Base-by-base conservation (phyloP, 2,113 vertebrate species). In the Podarcis raffonei region DNA sequence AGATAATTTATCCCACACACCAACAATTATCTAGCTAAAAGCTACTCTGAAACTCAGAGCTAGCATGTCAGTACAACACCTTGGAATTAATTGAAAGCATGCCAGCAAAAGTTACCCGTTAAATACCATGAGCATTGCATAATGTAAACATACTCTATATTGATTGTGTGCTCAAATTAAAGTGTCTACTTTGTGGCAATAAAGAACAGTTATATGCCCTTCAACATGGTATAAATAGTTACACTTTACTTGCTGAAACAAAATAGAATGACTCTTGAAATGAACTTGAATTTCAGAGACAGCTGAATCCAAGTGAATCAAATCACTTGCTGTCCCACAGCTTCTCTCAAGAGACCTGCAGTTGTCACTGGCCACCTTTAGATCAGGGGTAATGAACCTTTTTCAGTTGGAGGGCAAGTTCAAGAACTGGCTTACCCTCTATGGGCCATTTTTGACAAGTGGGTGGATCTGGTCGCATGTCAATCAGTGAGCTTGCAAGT, bases 81-180 rank as follows among this genome's bases (percentile, higher is more conserved):
- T 59, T 37, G 71, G 42, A 69, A 83, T 77, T 83, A 57, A 83
- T 32, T 83, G 84, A 59, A 87, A 77, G 32, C 48, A 82, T 35
- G 83, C 83, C 89, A 90, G 62, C 65, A 68, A 86, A 86, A 57
- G 65, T 42, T 81, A 81, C 39, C 39, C 77, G 59, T 75, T 77
- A 83, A 83, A 82, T 77, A 68, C 71, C 62, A 82, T 59, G 25
- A 71, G 80, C n/a, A 86, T 39, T 83, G 59, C 27, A 80, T 86
- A 69, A 78, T 68, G 62, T 37, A 83, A 86, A 75, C 42, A 66
- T 57, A 66, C 66, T 81, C 18, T 48, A 62, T 69, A 62, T 53
- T 89, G 37, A 68, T 57, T 81, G 57, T 35, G 48, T 27, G n/a
- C 39, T 39, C 27, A 77, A 42, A 39, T 90, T 59, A 57, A 86